Base-by-base conservation (phyloP, 2,888 invertebrate genomes). In the Trissoscelio sp. region DNA sequence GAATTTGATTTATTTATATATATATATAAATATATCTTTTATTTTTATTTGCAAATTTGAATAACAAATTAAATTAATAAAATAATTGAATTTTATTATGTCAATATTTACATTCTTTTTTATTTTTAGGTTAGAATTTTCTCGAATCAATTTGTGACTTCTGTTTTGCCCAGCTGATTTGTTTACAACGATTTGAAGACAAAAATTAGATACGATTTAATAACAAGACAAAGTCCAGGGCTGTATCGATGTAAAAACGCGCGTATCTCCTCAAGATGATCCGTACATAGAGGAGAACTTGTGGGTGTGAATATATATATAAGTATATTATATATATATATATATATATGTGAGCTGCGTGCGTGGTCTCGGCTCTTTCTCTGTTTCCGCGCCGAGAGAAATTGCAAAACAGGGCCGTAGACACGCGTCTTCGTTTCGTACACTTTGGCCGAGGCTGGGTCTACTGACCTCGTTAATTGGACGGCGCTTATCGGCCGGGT, bases 161-260 rank as follows among this genome's bases (percentile, higher is more conserved):
- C n/a, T n/a, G n/a, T n/a, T n/a, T n/a, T n/a, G n/a, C n/a, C n/a
- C n/a, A n/a, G n/a, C n/a, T n/a, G n/a, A n/a, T n/a, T n/a, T n/a
- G n/a, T n/a, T n/a, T n/a, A n/a, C n/a, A n/a, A n/a, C n/a, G n/a
- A n/a, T n/a, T n/a, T n/a, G n/a, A n/a, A n/a, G 24, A 24, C n/a
- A 66, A 51, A 67, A 55, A 55, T 31, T 42, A 18, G 55, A 42
- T 11, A 22, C 39, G 42, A 53, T 53, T 67, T 53, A 22, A 20
- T 53, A 6, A 16, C 20, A 42, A 57, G 46, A 69, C 69, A 69
- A 69, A 69, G 69, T 69, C 57, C 69, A 69, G 69, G 69, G 69
- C 20, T 42, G 69, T 67, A 67, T 5, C n/a, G 44, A 37, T 12
- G 42, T 9, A 24, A 42, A 18, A 22, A 22, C 22, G 37, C 39